Conservation (phyloP, 2,113 vertebrate species). For the Carlito syrichta region DNA sequence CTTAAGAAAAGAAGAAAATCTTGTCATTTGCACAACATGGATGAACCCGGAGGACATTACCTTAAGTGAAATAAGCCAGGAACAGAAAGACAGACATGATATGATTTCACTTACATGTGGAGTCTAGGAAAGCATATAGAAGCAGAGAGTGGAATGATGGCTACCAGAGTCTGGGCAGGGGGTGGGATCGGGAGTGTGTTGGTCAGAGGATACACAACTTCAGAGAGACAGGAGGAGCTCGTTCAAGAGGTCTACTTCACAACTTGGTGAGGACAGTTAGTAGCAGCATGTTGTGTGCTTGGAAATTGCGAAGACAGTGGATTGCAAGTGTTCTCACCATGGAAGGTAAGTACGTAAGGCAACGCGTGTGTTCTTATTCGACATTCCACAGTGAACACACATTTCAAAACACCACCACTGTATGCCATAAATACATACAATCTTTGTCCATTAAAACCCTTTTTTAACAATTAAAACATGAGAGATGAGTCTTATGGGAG, state of each 20-base stretch:
- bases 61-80: neutral
- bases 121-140: neutral
- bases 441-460: neutral
- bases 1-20: neutral
- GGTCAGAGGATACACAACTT: neutral
- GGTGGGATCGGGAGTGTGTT: neutral
- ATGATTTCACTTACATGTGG: neutral
- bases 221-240: neutral
- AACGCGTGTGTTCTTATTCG: neutral
- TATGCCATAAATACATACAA: neutral
- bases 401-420: neutral
- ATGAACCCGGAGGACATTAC: neutral
- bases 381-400: neutral
- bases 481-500: neutral
- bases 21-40: neutral
- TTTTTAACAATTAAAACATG: neutral
- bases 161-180: neutral
- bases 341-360: neutral
- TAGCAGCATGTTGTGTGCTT: neutral
- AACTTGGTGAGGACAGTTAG: neutral
- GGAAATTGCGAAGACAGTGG: neutral
- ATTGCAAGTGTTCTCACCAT: neutral
- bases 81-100: neutral
- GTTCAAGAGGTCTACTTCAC: neutral
- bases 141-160: neutral